Percentiles rank a stretch among this genome's conserved stretches.
These are phyloP conservation scores for Echinops telfairi DNA, from an alignment of 2,113 vertebrate species.

Conservation along the genomic window DNA sequence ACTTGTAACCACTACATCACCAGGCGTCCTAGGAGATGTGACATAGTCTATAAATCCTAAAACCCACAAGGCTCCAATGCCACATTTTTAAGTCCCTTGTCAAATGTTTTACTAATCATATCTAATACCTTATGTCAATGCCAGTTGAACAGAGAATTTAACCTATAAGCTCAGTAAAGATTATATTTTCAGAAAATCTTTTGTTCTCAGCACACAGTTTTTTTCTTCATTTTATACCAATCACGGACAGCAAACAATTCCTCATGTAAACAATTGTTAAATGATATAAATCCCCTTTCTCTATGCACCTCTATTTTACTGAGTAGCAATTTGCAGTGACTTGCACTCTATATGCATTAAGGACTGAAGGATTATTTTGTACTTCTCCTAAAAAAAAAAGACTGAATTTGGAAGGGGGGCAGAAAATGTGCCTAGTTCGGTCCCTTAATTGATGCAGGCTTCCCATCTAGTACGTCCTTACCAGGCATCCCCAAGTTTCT, in stretches of 20 bases:
- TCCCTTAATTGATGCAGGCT: neutral
- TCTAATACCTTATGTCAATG: neutral
- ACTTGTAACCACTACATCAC: too few relatives aligned
- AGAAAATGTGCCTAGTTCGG: neutral
- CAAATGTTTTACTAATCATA: neutral
- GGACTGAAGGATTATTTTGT: neutral
- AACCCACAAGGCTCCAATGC: neutral
- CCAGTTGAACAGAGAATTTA: neutral
- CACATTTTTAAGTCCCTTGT: conserved; percentile 10
- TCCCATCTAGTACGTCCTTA: neutral
- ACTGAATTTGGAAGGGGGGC: neutral
- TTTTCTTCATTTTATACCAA: conserved; percentile 4
- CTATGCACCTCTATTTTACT: neutral
- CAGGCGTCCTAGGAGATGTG: neutral
- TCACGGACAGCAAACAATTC: neutral
- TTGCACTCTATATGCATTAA: neutral
- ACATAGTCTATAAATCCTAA: neutral
- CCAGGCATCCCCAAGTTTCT: neutral
- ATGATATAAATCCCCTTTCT: neutral
- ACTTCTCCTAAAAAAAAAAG: conserved; percentile 21
- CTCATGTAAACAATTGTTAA: neutral
- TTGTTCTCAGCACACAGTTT: neutral
- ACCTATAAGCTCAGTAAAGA: neutral
- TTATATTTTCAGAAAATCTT: conserved; percentile 37
- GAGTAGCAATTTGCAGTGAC: neutral